These are phyloP conservation scores for Amphiura filiformis DNA, from an alignment of 35 echinoderm and acorn worm genomes.

Conservation along the genomic window DNA sequence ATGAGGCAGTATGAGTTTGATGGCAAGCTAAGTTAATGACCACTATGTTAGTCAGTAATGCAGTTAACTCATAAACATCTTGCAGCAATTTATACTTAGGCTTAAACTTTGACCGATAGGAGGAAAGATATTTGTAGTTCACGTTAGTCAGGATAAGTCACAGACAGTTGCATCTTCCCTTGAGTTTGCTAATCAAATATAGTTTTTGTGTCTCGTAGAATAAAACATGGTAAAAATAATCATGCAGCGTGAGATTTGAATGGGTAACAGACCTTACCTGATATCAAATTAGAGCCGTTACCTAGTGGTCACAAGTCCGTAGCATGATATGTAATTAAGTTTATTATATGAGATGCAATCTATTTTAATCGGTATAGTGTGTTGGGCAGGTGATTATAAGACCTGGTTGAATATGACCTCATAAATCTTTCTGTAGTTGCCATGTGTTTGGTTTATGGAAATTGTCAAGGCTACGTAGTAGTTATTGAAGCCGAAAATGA, in stretches of 20 bases:
- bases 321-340: background rate
- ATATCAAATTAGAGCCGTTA: background rate
- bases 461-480: too few species aligned
- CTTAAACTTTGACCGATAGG: too few species aligned
- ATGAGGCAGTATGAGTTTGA: too few species aligned
- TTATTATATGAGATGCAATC: background rate
- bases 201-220: background rate
- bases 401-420: slow-evolving; percentile 1
- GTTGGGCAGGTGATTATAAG: background rate
- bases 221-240: background rate
- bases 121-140: too few species aligned
- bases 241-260: background rate
- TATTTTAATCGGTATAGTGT: too few species aligned
- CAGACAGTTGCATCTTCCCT: background rate
- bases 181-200: background rate
- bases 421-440: background rate
- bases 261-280: background rate
- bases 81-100: too few species aligned
- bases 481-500: too few species aligned
- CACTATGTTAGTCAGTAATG: too few species aligned
- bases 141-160: too few species aligned
- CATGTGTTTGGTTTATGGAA: background rate
- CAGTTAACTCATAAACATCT: too few species aligned
- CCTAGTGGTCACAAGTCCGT: background rate
- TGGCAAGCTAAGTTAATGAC: too few species aligned